Percentiles rank a stretch among this genome's conserved stretches.
Conservation (phyloP, 1,140 invertebrate species). For the Octopus sinensis region DNA sequence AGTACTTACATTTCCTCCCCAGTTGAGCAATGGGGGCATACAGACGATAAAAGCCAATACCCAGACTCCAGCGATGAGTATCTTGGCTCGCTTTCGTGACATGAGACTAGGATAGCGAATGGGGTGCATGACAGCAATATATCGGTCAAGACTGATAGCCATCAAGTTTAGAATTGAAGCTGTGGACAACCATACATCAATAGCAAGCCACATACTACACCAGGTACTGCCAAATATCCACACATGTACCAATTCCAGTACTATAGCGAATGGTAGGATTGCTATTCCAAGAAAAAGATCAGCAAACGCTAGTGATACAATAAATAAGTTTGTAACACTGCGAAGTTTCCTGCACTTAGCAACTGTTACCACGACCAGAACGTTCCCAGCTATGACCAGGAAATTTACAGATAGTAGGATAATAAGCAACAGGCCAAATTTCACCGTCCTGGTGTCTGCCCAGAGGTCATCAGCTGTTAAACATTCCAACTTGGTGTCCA, state of each 20-base stretch:
- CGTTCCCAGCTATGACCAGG: constrained; percentile 67
- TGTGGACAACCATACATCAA: constrained; percentile 59
- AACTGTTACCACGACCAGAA: constrained; percentile 80
- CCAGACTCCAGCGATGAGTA: constrained; percentile 94
- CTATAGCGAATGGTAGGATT: constrained; percentile 57
- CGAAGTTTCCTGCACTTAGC: constrained; percentile 82
- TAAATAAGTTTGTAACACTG: constrained; percentile 91
- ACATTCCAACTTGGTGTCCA: not conserved
- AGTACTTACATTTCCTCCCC: constrained; percentile 62
- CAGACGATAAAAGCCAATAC: constrained; percentile 92
- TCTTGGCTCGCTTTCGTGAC: constrained; percentile 65
- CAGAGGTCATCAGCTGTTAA: not conserved
- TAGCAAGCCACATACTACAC: constrained; percentile 57
- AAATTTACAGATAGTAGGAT: constrained; percentile 29
- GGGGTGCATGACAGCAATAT: constrained; percentile 56
- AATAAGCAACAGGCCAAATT: constrained; percentile 27
- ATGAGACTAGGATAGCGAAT: constrained; percentile 48
- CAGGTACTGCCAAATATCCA: constrained; percentile 55
- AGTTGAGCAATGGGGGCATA: constrained; percentile 93
- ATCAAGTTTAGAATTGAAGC: constrained; percentile 59
- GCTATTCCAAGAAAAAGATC: constrained; percentile 55
- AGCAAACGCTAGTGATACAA: constrained; percentile 77
- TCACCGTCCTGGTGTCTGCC: constrained; percentile 5
- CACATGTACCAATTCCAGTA: constrained; percentile 38
- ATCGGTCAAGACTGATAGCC: constrained; percentile 59